Evolutionary conservation across 2,113 vertebrate genomes (phyloP).

Genomic region (Mustelus asterias): DNA sequence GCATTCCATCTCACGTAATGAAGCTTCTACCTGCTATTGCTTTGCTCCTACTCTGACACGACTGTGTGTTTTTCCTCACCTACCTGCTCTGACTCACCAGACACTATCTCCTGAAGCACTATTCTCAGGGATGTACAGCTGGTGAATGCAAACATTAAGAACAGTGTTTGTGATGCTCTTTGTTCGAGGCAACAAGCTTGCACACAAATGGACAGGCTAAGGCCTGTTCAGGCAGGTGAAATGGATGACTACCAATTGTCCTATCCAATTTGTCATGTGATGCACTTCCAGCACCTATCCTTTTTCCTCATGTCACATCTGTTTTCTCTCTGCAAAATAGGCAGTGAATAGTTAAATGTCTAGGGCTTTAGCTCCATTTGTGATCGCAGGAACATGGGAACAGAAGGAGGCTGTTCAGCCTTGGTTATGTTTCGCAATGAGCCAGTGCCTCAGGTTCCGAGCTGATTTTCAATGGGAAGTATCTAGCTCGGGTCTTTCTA

Average conservation of each 20-base stretch:
- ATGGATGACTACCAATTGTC: neutral
- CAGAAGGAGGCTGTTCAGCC: neutral
- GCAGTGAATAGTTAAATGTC: neutral
- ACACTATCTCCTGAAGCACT: neutral
- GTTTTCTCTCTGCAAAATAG: neutral
- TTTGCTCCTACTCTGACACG: neutral
- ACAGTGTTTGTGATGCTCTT: neutral
- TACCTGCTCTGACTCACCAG: neutral
- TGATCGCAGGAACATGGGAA: neutral
- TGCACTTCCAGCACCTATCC: neutral
- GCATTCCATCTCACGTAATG: neutral
- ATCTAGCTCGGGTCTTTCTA: neutral
- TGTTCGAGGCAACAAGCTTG: neutral
- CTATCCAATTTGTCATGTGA: neutral
- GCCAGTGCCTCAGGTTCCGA: neutral
- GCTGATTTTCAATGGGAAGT: neutral
- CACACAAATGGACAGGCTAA: neutral
- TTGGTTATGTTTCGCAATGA: neutral
- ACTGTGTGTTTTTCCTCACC: neutral
- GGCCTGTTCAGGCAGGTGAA: neutral
- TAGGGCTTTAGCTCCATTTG: neutral
- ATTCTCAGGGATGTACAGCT: neutral
- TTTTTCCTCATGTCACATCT: neutral
- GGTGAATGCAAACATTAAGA: neutral
- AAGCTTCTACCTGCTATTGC: neutral